Conservation (phyloP, 2,888 invertebrate species). For the Fragum sueziense region DNA sequence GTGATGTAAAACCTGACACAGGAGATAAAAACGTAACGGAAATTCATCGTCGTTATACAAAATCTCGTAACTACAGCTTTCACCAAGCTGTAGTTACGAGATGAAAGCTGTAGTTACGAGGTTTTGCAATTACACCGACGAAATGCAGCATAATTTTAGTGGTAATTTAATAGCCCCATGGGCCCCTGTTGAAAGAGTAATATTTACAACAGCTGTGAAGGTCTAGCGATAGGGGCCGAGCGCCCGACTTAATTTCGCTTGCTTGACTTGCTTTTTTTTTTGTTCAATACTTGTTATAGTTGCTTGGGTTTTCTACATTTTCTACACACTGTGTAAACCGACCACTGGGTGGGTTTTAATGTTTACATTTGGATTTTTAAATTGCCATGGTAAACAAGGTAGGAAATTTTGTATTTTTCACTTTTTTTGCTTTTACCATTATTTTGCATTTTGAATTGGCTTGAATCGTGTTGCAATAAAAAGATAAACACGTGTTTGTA, state of each 20-base stretch:
- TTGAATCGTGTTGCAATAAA: no score
- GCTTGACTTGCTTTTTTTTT: background rate
- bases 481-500: no score
- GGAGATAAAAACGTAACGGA: no score
- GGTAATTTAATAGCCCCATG: background rate
- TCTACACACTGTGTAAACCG: background rate
- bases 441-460: no score
- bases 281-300: slow-evolving; percentile 8
- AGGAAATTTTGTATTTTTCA: background rate
- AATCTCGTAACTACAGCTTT: no score
- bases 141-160: no score
- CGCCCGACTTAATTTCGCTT: slow-evolving; percentile 4
- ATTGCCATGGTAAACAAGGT: background rate
- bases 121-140: no score
- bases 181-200: background rate
- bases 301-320: background rate
- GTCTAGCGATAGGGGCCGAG: background rate
- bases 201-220: background rate
- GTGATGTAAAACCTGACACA: no score
- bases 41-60: no score
- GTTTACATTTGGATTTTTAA: background rate
- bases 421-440: no score
- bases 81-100: no score
- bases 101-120: no score
- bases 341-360: background rate